phyloP scores from a whole-genome alignment of 2,888 invertebrate species.

The Drosophila siamana region DNA sequence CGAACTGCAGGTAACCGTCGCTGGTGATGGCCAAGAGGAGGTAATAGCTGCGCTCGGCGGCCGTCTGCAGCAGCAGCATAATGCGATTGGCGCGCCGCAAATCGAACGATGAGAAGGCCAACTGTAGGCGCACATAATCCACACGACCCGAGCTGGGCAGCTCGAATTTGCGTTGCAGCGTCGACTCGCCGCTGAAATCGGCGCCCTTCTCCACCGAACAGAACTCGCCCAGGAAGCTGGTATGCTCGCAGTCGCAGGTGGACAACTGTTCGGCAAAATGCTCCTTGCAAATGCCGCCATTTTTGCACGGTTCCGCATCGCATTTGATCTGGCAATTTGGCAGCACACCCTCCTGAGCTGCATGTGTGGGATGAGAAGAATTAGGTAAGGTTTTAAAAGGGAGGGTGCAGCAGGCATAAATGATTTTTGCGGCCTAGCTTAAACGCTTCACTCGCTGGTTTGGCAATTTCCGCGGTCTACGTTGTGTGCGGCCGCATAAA shows the following conservation, averaged over 20 bases:
- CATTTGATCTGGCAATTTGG: conserved; percentile 96
- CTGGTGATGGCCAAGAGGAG: conserved; percentile 92
- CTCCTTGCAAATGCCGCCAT: conserved; percentile 94
- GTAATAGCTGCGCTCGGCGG: conserved; percentile 93
- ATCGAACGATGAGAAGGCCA: conserved; percentile 94
- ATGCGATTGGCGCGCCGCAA: conserved; percentile 92
- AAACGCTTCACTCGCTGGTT: conserved; percentile 70
- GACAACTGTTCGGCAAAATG: conserved; percentile 94
- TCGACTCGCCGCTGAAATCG: conserved; percentile 94
- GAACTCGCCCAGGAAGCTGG: conserved; percentile 95
- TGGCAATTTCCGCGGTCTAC: conserved; percentile 71
- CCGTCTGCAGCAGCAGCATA: conserved; percentile 92
- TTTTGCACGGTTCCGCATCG: conserved; percentile 94
- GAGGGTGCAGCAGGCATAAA: background rate
- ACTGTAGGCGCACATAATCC: conserved; percentile 91
- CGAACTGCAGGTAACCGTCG: conserved; percentile 93
- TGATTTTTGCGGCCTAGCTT: conserved; percentile 31
- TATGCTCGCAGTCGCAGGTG: conserved; percentile 94
- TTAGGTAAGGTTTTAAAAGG: background rate
- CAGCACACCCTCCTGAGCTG: conserved; percentile 89
- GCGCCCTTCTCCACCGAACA: conserved; percentile 96
- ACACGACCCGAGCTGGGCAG: conserved; percentile 88
- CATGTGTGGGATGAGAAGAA: background rate
- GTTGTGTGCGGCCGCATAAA: conserved; percentile 48
- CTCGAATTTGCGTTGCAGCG: conserved; percentile 91